Base-by-base conservation (phyloP, 1,140 invertebrate genomes). In the Drosophila nasuta region DNA sequence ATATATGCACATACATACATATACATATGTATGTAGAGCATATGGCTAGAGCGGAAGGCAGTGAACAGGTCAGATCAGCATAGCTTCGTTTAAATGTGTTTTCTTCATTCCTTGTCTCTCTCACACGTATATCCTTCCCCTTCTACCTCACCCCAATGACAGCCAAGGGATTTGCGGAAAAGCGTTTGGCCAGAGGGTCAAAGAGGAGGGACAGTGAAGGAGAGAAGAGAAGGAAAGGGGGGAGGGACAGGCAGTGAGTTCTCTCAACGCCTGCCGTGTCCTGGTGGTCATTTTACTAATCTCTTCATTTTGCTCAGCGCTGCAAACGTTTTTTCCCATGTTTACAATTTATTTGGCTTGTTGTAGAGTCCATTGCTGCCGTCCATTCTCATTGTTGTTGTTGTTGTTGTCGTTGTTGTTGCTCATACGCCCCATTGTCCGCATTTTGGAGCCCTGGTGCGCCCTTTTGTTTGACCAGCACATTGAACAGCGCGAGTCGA, bases 321-420 rank as follows among this genome's bases (percentile, higher is more conserved):
- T 59, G 70, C 62, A 72, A 86, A 79, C 60, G 78, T 75, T 77
- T 74, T 79, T 80, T 68, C 57, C 49, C 83, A 80, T 87, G 80
- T 88, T 89, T 89, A 89, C 83, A 89, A 89, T 88, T 88, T 88
- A 89, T 89, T 83, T 89, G 74, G 64, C 80, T 63, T 75, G 63
- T 72, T 64, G 73, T 76, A 64, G 71, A 54, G 46, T 51, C 41
- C 49, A 17, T 33, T 57, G 25, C n/a, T 59, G 62, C 30, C 52
- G 41, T 62, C 20, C 20, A 25, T 25, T 25, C 20, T 25, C 20
- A 25, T 25, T 38, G 30, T 38, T 57, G 52, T 43, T 45, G 71
- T 2, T 2, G 3, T 45, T 28, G 30, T 15, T 43, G 15, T 28
- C 52, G 57, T 69, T 67, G 62, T 33, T 51, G 57, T 49, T 76